Conservation (phyloP, 2,113 vertebrate genomes). For the Phyllostomus discolor region DNA sequence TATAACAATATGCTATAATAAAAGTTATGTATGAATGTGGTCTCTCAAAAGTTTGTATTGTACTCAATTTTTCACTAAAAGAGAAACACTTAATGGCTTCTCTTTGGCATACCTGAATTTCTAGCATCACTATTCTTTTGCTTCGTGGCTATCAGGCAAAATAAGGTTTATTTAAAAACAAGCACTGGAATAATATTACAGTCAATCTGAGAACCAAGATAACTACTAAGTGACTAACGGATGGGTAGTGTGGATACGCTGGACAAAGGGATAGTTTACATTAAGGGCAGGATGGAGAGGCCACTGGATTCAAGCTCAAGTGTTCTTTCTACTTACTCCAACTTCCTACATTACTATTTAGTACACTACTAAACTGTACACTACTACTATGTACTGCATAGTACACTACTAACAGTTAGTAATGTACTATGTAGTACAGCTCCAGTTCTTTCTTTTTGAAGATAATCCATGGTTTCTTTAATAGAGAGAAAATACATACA, state of each 20-base stretch:
- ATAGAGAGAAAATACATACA: neutral
- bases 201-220: neutral
- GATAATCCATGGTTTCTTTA: neutral
- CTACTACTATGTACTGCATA: too few species aligned
- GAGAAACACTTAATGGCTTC: neutral
- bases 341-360: neutral
- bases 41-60: neutral
- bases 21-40: neutral
- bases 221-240: neutral
- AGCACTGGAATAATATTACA: neutral
- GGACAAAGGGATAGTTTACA: neutral
- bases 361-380: neutral
- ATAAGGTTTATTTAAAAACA: neutral
- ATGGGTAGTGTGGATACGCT: neutral
- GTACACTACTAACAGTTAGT: too few species aligned
- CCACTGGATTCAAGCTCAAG: neutral
- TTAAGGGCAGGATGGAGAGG: neutral
- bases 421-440: neutral
- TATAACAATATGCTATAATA: neutral
- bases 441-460: neutral
- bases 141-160: neutral
- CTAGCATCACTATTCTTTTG: neutral
- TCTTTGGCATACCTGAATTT: neutral
- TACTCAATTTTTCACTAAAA: neutral
- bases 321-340: neutral